phyloP scores from a whole-genome alignment of 2,797 vertebrate species.

The Ptychobarbus kaznakovi region DNA sequence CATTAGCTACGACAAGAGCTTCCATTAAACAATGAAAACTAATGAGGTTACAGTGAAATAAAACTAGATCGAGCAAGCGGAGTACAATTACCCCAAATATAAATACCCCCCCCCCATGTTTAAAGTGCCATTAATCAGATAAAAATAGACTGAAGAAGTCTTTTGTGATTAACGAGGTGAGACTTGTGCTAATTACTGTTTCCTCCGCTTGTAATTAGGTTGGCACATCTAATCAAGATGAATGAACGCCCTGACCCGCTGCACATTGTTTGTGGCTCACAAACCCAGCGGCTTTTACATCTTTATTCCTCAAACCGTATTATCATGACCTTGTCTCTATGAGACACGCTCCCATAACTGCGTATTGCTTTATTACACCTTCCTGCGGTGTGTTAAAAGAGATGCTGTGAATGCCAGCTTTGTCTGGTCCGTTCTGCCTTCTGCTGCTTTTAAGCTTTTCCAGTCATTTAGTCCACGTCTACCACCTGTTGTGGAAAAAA shows the following conservation, averaged over 20 bases:
- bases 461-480: conserved; percentile 28
- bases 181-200: conserved; percentile 98
- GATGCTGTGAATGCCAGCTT: conserved; percentile 23
- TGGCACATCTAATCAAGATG: conserved; percentile 93
- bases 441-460: conserved; percentile 41
- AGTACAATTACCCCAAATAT: conserved; percentile 95
- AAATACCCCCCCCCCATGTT: conserved; percentile 89
- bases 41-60: conserved; percentile 79
- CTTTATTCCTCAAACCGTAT: conserved; percentile 28
- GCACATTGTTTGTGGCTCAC: conserved; percentile 46
- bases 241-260: conserved; percentile 87
- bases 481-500: conserved; percentile 37
- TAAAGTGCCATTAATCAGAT: conserved; percentile 97
- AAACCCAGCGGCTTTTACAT: conserved; percentile 27
- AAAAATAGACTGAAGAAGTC: conserved; percentile 96
- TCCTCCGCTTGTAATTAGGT: conserved; percentile 98
- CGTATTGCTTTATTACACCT: conserved; percentile 33
- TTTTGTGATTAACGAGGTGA: conserved; percentile 99
- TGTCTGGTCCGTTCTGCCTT: conserved; percentile 13
- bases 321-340: conserved; percentile 50
- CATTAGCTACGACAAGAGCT: conserved; percentile 55
- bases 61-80: conserved; percentile 82
- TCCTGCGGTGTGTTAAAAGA: conserved; percentile 14
- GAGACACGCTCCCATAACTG: conserved; percentile 41
- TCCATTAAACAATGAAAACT: conserved; percentile 68